Conservation (phyloP, 2,113 vertebrate species). For the Larimichthys polyactis region DNA sequence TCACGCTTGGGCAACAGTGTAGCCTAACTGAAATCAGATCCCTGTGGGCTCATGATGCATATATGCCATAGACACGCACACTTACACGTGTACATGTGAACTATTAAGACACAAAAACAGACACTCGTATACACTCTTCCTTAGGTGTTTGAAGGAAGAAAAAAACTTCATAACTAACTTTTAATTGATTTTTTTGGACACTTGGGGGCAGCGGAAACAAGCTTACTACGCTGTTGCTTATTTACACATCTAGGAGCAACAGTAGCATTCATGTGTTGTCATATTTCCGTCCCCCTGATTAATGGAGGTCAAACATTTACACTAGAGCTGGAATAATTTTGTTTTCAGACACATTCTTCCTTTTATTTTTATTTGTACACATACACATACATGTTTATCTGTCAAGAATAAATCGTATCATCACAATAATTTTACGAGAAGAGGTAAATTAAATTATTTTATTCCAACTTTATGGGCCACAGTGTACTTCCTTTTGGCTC, state of each 20-base stretch:
- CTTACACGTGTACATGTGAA: not conserved
- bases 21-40: conserved; percentile 56
- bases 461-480: too few species aligned
- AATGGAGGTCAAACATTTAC: not conserved
- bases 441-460: too few species aligned
- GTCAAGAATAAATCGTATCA: too few species aligned
- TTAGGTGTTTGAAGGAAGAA: not conserved
- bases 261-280: not conserved
- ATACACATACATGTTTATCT: too few species aligned
- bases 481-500: not conserved
- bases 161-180: not conserved
- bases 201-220: not conserved
- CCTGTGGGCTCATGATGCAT: conserved; percentile 17
- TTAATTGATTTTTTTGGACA: not conserved
- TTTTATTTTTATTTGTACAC: too few species aligned
- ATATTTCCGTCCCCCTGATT: not conserved
- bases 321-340: too few species aligned
- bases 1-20: conserved; percentile 40
- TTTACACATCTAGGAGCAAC: not conserved
- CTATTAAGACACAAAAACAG: conserved; percentile 19
- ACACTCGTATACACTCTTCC: not conserved
- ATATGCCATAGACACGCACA: conserved; percentile 9
- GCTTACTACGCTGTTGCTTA: not conserved
- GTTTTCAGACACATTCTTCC: too few species aligned
- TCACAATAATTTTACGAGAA: too few species aligned